These are phyloP conservation scores for Catostomus latipinnis DNA, from an alignment of 2,797 vertebrate genomes.

Conservation along the genomic window DNA sequence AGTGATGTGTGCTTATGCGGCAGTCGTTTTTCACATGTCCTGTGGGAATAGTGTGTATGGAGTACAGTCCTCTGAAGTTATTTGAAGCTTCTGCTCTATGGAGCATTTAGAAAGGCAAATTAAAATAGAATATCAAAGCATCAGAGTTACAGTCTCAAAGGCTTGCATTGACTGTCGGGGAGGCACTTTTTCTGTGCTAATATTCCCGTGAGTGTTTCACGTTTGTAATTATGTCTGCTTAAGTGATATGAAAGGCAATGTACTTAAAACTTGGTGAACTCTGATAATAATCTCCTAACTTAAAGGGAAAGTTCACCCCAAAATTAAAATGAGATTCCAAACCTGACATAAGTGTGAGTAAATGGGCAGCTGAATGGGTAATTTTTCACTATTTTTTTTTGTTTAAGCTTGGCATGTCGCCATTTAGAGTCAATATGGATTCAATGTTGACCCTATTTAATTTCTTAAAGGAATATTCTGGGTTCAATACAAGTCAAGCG, in stretches of 20 bases:
- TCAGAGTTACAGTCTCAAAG: constrained; percentile 8
- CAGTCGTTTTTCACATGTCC: constrained; percentile 6
- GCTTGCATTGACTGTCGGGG: constrained; percentile 8
- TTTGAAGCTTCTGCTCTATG: constrained; percentile 11
- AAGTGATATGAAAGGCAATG: background rate
- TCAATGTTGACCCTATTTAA: too few species aligned
- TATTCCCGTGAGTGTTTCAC: constrained; percentile 17
- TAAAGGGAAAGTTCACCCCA: background rate
- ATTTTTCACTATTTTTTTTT: too few species aligned
- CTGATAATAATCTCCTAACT: background rate
- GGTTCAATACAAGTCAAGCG: too few species aligned
- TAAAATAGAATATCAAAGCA: constrained; percentile 4
- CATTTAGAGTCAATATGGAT: too few species aligned
- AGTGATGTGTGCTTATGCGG: background rate
- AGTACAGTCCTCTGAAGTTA: constrained; percentile 26
- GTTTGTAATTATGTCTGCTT: constrained; percentile 25
- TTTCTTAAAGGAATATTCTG: too few species aligned
- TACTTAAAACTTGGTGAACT: background rate
- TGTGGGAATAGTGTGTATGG: background rate
- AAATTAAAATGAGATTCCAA: background rate
- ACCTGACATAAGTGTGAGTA: too few species aligned
- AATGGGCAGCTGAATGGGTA: too few species aligned
- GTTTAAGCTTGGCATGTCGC: too few species aligned
- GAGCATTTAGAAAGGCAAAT: constrained; percentile 22
- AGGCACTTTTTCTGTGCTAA: constrained; percentile 1